Evolutionary conservation across 2,888 invertebrate species (phyloP).

Genomic region (Caradrina clavipalpis): DNA sequence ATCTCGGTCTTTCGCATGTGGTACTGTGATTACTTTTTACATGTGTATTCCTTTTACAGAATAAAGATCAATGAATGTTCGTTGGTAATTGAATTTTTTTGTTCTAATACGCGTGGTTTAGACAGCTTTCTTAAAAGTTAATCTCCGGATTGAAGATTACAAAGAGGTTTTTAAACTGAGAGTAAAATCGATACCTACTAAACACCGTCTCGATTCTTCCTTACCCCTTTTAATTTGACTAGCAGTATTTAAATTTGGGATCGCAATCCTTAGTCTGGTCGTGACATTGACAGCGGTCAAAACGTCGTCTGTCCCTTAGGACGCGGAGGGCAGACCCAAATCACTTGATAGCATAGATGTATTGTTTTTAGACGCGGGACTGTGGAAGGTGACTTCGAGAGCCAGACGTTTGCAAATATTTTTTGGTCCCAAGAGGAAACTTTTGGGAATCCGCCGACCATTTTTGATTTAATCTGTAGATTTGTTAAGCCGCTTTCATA

Average conservation of each 20-base stretch:
- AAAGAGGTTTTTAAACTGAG: constrained; percentile 5
- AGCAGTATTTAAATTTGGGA: constrained; percentile 49
- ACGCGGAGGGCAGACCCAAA: constrained; percentile 64
- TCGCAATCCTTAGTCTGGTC: constrained; percentile 58
- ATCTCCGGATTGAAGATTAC: constrained; percentile 12
- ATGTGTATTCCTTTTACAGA: constrained; percentile 52
- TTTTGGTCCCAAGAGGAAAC: constrained; percentile 47
- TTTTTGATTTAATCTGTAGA: constrained; percentile 32
- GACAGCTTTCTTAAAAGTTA: constrained; percentile 21
- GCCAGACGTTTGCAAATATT: constrained; percentile 51
- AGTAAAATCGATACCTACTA: constrained; percentile 9
- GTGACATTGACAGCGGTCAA: constrained; percentile 80
- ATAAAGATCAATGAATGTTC: constrained; percentile 35
- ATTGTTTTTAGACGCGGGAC: constrained; percentile 57
- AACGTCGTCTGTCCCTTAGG: constrained; percentile 68
- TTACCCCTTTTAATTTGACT: constrained; percentile 37
- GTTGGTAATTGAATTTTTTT: constrained; percentile 38
- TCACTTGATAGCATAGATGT: constrained; percentile 62
- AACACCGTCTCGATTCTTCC: constrained; percentile 16
- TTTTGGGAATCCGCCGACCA: constrained; percentile 28
- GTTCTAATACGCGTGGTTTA: constrained; percentile 7
- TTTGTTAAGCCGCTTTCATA: neutral
- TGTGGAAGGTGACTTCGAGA: constrained; percentile 51
- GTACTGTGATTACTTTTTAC: constrained; percentile 48
- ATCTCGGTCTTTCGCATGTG: constrained; percentile 61